Conservation (phyloP, 2,113 vertebrate species). For the Brienomyrus longianalis region DNA sequence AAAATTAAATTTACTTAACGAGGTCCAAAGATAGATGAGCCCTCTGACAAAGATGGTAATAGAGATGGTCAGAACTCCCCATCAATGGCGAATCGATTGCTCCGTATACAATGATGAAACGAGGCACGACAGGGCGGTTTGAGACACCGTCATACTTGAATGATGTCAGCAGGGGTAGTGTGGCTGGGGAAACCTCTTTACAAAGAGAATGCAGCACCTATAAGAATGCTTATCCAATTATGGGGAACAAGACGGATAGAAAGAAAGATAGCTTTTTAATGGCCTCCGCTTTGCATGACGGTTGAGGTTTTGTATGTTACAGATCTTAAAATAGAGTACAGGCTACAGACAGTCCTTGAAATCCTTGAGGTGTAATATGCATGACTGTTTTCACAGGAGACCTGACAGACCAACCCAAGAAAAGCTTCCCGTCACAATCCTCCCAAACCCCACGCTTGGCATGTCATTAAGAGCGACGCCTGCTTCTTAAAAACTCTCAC, state of each 20-base stretch:
- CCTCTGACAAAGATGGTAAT: neutral
- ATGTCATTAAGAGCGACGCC: neutral
- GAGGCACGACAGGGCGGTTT: neutral
- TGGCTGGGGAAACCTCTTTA: neutral
- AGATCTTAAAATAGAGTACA: neutral
- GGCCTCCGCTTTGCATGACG: neutral
- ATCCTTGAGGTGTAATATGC: neutral
- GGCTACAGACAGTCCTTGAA: neutral
- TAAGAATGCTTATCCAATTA: neutral
- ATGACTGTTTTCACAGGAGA: neutral
- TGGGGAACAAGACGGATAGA: neutral
- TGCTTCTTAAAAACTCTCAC: neutral
- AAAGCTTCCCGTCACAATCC: neutral
- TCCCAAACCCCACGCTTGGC: neutral
- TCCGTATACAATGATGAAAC: neutral
- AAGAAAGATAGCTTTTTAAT: neutral
- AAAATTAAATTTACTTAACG: conserved; percentile 1
- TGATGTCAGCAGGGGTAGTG: neutral
- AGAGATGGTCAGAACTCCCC: neutral
- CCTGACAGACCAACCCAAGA: neutral
- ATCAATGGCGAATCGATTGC: neutral
- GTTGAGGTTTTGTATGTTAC: neutral
- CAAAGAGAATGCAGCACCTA: neutral
- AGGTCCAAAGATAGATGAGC: neutral
- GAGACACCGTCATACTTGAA: neutral